Percentiles rank a stretch among this genome's conserved stretches.
Conservation (phyloP, 2,888 invertebrate species). For the Drosophila kuntzei region DNA sequence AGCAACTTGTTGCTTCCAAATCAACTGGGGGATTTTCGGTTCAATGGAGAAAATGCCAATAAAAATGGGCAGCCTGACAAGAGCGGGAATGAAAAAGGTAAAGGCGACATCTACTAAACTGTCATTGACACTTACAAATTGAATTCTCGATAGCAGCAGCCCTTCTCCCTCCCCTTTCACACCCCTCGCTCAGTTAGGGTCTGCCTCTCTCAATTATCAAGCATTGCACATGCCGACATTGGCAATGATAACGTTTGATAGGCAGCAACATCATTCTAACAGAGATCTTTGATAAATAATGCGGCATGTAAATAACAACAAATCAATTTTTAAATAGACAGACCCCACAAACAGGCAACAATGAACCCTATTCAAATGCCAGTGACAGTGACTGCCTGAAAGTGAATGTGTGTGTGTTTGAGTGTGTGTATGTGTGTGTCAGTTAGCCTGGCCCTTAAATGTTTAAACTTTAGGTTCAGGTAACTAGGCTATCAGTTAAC, state of each 20-base stretch:
- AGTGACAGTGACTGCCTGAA: constrained; percentile 20
- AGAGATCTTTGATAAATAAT: constrained; percentile 70
- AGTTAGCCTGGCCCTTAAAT: constrained; percentile 30
- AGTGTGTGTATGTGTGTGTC: constrained; percentile 22
- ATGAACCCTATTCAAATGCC: constrained; percentile 75
- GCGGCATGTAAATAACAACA: constrained; percentile 80
- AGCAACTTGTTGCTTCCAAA: constrained; percentile 70
- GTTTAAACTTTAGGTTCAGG: constrained; percentile 59
- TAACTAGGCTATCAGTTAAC: constrained; percentile 37
- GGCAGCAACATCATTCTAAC: constrained; percentile 42
- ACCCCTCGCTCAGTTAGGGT: background rate
- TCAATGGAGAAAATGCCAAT: constrained; percentile 69
- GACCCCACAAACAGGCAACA: constrained; percentile 29
- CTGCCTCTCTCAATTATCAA: constrained; percentile 60
- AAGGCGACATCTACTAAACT: constrained; percentile 59
- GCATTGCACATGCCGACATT: constrained; percentile 27
- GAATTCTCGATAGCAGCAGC: constrained; percentile 59
- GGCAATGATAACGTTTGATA: constrained; percentile 43
- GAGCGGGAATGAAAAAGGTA: constrained; percentile 22
- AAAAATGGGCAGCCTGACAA: constrained; percentile 48
- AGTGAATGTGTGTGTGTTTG: constrained; percentile 7
- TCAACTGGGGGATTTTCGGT: constrained; percentile 73
- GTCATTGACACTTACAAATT: constrained; percentile 78
- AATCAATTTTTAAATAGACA: constrained; percentile 79
- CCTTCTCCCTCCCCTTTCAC: background rate